Conservation (phyloP, 2,113 vertebrate genomes). For the Cynoglossus semilaevis region DNA sequence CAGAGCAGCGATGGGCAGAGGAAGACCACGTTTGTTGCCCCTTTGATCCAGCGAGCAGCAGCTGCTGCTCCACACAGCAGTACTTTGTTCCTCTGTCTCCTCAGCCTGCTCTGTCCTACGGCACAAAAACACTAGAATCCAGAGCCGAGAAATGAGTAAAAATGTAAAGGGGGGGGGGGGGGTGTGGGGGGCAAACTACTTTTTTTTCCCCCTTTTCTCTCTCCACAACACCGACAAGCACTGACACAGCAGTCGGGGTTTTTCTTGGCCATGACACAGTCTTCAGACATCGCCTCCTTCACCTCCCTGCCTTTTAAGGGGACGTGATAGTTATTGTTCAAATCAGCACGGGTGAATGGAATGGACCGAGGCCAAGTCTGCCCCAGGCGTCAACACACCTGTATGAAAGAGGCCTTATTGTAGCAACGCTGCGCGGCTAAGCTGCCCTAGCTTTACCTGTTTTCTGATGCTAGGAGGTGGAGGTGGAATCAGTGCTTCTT, state of each 20-base stretch:
- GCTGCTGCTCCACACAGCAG: slow-evolving; percentile 95
- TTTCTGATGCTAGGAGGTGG: slow-evolving; percentile 72
- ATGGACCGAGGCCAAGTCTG: slow-evolving; percentile 94
- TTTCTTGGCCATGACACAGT: slow-evolving; percentile 94
- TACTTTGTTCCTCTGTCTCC: slow-evolving; percentile 98
- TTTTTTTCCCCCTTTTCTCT: slow-evolving; percentile 61
- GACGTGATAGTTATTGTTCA: slow-evolving; percentile 98
- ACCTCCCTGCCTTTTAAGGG: slow-evolving; percentile 83
- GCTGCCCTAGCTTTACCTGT: slow-evolving; percentile 81
- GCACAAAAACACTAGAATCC: slow-evolving; percentile 91
- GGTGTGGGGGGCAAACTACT: slow-evolving; percentile 56
- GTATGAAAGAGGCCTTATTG: slow-evolving; percentile 94
- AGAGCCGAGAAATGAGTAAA: slow-evolving; percentile 68
- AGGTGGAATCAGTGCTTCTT: slow-evolving; percentile 71
- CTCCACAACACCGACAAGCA: slow-evolving; percentile 96
- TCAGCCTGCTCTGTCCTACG: slow-evolving; percentile 95
- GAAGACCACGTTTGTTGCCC: slow-evolving; percentile 91
- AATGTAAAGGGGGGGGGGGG: slow-evolving; percentile 66
- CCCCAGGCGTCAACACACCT: slow-evolving; percentile 99
- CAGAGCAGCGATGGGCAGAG: slow-evolving; percentile 91
- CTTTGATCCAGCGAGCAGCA: slow-evolving; percentile 98
- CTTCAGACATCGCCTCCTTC: slow-evolving; percentile 95
- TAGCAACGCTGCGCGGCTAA: slow-evolving; percentile 86
- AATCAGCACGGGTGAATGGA: slow-evolving; percentile 96
- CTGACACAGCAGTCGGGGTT: slow-evolving; percentile 95